Evolutionary conservation across 1,140 invertebrate species (phyloP).

Genomic region (Branchinecta lynchi): DNA sequence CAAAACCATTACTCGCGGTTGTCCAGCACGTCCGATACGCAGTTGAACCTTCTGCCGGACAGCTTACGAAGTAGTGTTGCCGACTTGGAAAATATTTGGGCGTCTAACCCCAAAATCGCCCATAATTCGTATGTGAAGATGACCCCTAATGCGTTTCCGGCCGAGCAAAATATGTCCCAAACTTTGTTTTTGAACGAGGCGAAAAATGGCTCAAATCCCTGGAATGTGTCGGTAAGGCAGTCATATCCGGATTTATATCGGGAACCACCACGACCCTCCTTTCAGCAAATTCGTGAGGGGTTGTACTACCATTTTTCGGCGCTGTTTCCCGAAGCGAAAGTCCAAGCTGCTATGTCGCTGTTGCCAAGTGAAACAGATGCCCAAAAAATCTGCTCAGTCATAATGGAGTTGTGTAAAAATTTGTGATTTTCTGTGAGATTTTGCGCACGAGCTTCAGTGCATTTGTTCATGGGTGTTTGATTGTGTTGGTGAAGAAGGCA

Average conservation of each 20-base stretch:
- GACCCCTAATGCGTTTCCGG: no score
- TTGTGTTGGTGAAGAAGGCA: no score
- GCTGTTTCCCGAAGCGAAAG: constrained; percentile 75
- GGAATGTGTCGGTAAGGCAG: constrained; percentile 1
- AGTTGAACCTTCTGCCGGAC: constrained; percentile 36
- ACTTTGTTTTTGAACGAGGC: no score
- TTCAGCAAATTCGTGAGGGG: constrained; percentile 49
- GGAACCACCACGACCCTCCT: constrained; percentile 31
- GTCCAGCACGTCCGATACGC: constrained; percentile 45
- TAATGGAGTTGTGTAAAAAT: constrained; percentile 48
- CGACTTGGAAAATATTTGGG: constrained; percentile 4
- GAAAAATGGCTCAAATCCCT: neutral
- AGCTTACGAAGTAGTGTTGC: neutral
- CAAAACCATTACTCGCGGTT: constrained; percentile 30
- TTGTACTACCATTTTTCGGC: constrained; percentile 68
- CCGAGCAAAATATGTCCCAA: no score
- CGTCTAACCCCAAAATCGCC: constrained; percentile 28
- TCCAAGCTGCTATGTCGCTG: constrained; percentile 60
- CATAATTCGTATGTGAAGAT: neutral
- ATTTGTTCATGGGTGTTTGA: no score
- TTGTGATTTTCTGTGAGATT: no score
- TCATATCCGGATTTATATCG: constrained; percentile 8
- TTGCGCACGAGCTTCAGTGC: no score
- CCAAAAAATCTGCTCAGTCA: constrained; percentile 70
- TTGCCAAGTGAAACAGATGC: constrained; percentile 75